A percentile compares a stretch with the other conserved stretches of the same genome.
These are phyloP conservation scores for Hypanus sabinus DNA, from an alignment of 2,113 vertebrate species.

Conservation along the genomic window DNA sequence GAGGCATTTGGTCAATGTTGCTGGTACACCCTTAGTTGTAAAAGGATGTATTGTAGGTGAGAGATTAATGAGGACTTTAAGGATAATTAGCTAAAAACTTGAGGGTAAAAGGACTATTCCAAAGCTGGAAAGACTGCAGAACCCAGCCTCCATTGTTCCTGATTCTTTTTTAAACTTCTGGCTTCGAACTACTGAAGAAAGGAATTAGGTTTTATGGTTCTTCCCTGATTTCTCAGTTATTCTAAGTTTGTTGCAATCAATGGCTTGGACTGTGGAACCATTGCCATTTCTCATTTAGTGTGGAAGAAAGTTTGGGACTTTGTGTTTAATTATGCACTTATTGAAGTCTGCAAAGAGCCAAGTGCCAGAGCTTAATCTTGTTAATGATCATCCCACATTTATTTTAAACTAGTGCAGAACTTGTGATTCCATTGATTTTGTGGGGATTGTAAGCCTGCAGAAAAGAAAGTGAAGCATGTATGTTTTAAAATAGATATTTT, in stretches of 20 bases:
- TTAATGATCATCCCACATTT: no score
- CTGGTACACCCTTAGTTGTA: background rate
- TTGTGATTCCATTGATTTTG: no score
- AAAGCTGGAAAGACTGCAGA: background rate
- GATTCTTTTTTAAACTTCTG: background rate
- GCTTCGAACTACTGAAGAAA: background rate
- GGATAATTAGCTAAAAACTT: background rate
- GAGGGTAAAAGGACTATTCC: background rate
- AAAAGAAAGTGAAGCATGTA: no score
- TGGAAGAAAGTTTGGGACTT: no score
- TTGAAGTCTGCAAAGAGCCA: no score
- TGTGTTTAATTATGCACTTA: no score
- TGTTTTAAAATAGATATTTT: no score
- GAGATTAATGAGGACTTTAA: background rate
- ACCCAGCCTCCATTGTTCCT: background rate
- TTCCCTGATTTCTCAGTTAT: background rate
- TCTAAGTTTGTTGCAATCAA: background rate
- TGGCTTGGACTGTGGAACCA: no score
- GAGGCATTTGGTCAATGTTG: background rate
- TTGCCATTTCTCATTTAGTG: no score
- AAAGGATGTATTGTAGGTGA: background rate
- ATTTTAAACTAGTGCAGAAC: no score
- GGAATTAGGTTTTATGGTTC: background rate
- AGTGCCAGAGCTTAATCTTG: no score
- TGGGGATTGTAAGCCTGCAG: no score